A percentile compares a stretch with the other conserved stretches of the same genome.
phyloP scores from a whole-genome alignment of 1,140 invertebrate genomes.

The Triops longicaudatus region DNA sequence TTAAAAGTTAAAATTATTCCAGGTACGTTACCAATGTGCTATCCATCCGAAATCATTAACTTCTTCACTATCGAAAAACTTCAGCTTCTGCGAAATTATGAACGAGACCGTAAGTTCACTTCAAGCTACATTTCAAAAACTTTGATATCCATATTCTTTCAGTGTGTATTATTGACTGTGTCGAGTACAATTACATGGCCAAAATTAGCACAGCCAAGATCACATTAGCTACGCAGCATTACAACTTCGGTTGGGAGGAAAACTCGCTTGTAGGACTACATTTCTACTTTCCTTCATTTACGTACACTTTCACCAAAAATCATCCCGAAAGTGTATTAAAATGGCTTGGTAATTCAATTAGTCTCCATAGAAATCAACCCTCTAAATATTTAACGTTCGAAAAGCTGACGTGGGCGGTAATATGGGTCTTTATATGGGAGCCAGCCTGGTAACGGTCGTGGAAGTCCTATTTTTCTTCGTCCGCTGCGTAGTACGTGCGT shows the following conservation, averaged over 20 bases:
- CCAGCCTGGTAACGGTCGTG: conserved; percentile 24
- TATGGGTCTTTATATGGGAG: conserved; percentile 25
- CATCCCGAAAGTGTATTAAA: conserved; percentile 26
- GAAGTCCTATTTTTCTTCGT: conserved; percentile 15
- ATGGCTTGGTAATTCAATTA: conserved; percentile 23
- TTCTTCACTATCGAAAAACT: background rate
- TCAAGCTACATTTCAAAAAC: background rate
- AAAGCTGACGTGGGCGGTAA: conserved; percentile 26
- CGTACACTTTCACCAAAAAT: conserved; percentile 23
- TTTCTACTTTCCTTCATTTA: conserved; percentile 25
- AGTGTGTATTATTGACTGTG: background rate
- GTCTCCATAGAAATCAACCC: background rate
- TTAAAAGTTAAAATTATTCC: background rate
- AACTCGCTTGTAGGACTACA: background rate
- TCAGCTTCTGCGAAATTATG: background rate
- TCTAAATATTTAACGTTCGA: background rate
- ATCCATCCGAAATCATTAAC: background rate
- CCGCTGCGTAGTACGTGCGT: background rate
- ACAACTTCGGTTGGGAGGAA: background rate
- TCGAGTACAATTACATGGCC: background rate
- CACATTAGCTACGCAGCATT: background rate
- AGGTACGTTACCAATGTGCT: background rate
- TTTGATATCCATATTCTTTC: background rate
- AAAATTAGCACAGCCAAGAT: background rate
- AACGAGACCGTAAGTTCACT: background rate